Conservation (phyloP, 2,888 invertebrate species). For the Drosophila nigricruria region DNA sequence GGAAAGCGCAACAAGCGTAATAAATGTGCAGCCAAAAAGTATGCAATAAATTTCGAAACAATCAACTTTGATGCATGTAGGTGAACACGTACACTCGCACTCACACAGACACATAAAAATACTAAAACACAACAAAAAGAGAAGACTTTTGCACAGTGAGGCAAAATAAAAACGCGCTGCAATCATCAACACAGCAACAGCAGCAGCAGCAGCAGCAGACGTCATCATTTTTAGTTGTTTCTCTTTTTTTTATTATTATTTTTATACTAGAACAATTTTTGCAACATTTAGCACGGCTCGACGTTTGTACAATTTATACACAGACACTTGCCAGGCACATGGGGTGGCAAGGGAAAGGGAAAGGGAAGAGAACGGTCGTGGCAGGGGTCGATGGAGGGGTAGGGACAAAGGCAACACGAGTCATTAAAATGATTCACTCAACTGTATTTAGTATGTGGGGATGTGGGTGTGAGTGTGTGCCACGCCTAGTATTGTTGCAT, state of each 20-base stretch:
- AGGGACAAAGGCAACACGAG: conserved; percentile 44
- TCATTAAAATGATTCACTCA: conserved; percentile 76
- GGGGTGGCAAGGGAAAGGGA: neutral
- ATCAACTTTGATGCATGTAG: conserved; percentile 81
- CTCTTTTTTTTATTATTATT: conserved; percentile 2
- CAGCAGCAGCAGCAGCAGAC: conserved; percentile 60
- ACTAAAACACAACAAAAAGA: conserved; percentile 42
- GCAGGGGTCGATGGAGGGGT: neutral
- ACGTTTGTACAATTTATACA: conserved; percentile 48
- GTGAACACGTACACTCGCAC: conserved; percentile 50
- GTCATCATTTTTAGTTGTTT: conserved; percentile 72
- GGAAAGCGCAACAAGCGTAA: conserved; percentile 80
- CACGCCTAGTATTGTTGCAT: conserved; percentile 30
- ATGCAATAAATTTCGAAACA: conserved; percentile 82
- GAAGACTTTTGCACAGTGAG: conserved; percentile 30
- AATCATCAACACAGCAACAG: conserved; percentile 50
- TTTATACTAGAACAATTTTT: conserved; percentile 40
- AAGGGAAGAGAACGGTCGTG: neutral
- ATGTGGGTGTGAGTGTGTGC: neutral
- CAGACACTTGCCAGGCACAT: conserved; percentile 21
- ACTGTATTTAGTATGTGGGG: conserved; percentile 55
- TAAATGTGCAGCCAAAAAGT: conserved; percentile 78
- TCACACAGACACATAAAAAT: conserved; percentile 28
- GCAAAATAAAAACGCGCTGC: conserved; percentile 31
- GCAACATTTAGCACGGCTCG: conserved; percentile 61